These are phyloP conservation scores for Typhlichthys subterraneus DNA, from an alignment of 2,797 vertebrate species.

Conservation along the genomic window DNA sequence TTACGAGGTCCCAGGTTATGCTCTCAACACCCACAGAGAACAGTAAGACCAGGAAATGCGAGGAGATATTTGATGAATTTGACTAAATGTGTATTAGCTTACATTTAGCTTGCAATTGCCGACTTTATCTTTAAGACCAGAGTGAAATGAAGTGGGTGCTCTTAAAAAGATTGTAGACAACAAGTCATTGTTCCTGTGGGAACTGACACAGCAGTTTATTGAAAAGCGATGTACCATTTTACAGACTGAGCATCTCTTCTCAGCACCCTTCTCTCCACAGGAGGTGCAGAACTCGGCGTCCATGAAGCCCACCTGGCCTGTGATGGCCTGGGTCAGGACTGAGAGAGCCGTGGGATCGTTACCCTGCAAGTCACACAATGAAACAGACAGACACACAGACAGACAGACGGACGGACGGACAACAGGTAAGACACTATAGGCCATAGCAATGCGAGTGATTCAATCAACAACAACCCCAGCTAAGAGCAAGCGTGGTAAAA, in stretches of 20 bases:
- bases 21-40: too few relatives aligned
- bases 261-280: conserved; percentile 94
- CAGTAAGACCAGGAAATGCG: too few relatives aligned
- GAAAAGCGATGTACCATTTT: conserved; percentile 84
- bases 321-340: conserved; percentile 95
- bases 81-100: too few relatives aligned
- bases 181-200: too few relatives aligned
- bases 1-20: too few relatives aligned
- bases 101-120: too few relatives aligned
- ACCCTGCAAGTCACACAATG: conserved; percentile 74
- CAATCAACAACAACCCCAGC: too few relatives aligned
- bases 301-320: conserved; percentile 96
- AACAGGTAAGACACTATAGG: not conserved
- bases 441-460: not conserved
- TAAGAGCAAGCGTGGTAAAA: not conserved
- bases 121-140: too few relatives aligned
- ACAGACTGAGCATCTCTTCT: conserved; percentile 94
- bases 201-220: not conserved
- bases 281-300: conserved; percentile 95
- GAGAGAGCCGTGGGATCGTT: conserved; percentile 95
- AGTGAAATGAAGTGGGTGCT: too few relatives aligned
- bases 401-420: not conserved
- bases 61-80: too few relatives aligned
- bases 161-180: too few relatives aligned
- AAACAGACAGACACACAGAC: not conserved